Evolutionary conservation across 2,113 vertebrate genomes (phyloP), one percentile per base, ranked within the genome.

Genomic region (Indicator maculatus): DNA sequence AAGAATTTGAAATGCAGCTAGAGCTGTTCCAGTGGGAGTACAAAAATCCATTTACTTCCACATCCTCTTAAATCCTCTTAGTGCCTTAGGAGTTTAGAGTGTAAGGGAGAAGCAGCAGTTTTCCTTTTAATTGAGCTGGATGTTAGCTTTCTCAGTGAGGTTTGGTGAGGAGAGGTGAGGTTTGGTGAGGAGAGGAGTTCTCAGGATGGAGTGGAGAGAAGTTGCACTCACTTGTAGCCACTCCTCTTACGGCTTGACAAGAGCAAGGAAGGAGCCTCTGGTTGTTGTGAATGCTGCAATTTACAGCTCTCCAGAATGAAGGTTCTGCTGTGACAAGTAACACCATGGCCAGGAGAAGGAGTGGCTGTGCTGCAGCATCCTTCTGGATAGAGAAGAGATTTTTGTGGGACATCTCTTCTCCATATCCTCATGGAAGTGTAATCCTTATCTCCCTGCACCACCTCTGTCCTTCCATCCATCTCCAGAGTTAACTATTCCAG

Each of bases 11-110:
- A 95, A 95, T 88, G 60, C 56, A 75, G 8, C 81, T 85, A 38
- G 47, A 80, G 77, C 50, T 89, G 23, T 24, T 96, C 59, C 82
- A 71, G 9, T 27, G 69, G 88, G 63, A 89, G 28, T 26, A 86
- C 36, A 86, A 90, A 88, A 94, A 92, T 85, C 83, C 77, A 87
- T 92, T 95, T 91, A 75, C 31, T 82, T 82, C 86, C 61, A 88
- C 65, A 86, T 67, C 69, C 69, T 63, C 53, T 89, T 66, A 81
- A 93, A 94, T 92, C 86, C 61, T 94, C 69, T 96, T 86, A 80
- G 65, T 82, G 64, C 21, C 61, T 82, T 41, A 80, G 39, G 33
- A 90, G 77, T 86, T 95, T 72, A 88, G n/a, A 12, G 15, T 33
- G 31, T 38, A 60, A 92, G 33, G 18, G 16, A 28, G 16, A 87